A percentile compares a stretch with the other conserved stretches of the same genome.
Evolutionary conservation across 2,797 vertebrate species (phyloP).

Genomic region (Sebastes steindachneri): DNA sequence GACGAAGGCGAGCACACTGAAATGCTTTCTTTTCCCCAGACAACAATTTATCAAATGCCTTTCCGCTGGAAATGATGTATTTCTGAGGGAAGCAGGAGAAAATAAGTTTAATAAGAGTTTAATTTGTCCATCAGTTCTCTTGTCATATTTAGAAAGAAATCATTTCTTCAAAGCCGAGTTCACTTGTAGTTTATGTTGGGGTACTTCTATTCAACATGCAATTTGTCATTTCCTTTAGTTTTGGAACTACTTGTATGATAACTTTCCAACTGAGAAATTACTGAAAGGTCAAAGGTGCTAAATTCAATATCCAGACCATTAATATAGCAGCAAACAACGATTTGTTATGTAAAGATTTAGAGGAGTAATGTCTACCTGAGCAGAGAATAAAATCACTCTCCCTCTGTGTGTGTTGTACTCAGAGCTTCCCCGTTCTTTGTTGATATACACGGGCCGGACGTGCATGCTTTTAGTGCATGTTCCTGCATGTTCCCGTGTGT

Average conservation of each 20-base stretch:
- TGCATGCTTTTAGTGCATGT: too few relatives aligned
- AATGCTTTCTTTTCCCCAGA: constrained; percentile 9
- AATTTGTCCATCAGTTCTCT: constrained; percentile 29
- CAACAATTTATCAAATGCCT: constrained; percentile 29
- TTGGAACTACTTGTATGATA: background rate
- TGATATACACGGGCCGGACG: too few relatives aligned
- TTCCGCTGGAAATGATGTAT: constrained; percentile 14
- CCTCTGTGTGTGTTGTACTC: too few relatives aligned
- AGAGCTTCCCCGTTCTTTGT: too few relatives aligned
- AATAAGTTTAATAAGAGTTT: background rate
- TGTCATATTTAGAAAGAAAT: constrained; percentile 17
- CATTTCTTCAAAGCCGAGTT: constrained; percentile 1
- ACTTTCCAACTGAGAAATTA: background rate
- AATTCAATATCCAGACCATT: too few relatives aligned
- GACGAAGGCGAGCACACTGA: constrained; percentile 21
- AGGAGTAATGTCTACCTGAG: too few relatives aligned
- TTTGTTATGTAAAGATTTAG: too few relatives aligned
- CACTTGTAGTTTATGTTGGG: background rate
- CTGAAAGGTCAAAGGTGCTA: background rate
- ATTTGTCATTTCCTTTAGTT: background rate
- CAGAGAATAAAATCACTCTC: too few relatives aligned
- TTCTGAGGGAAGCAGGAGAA: constrained; percentile 21
- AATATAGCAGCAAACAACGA: too few relatives aligned
- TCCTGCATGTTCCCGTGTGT: too few relatives aligned
- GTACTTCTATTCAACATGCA: background rate